Percentiles rank a stretch among this genome's conserved stretches.
These are phyloP conservation scores for Hanleya hanleyi DNA, from an alignment of 2,888 invertebrate genomes.

Conservation along the genomic window DNA sequence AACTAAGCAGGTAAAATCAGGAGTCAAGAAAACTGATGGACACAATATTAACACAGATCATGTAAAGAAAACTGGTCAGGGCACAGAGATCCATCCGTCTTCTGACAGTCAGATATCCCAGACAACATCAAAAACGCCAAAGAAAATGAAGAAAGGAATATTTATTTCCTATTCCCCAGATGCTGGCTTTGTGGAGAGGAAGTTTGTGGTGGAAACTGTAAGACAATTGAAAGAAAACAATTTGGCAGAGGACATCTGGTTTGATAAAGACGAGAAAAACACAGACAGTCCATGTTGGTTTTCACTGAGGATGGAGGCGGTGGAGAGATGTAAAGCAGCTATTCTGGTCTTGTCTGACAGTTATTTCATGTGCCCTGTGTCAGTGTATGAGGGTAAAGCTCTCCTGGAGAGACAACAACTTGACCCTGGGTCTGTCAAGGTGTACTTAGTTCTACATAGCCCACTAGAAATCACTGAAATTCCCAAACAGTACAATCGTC, in stretches of 20 bases:
- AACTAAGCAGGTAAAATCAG: neutral
- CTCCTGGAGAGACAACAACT: constrained; percentile 60
- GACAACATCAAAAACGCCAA: constrained; percentile 34
- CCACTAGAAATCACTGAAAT: constrained; percentile 57
- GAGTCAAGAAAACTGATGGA: neutral
- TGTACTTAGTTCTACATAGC: constrained; percentile 62
- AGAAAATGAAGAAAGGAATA: constrained; percentile 66
- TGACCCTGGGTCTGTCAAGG: constrained; percentile 53
- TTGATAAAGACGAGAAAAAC: constrained; percentile 70
- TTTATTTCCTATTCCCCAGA: constrained; percentile 71
- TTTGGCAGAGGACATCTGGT: constrained; percentile 71
- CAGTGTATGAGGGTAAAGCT: constrained; percentile 68
- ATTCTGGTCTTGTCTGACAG: constrained; percentile 66
- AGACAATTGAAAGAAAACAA: constrained; percentile 70
- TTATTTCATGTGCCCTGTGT: constrained; percentile 68
- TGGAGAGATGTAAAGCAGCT: constrained; percentile 68
- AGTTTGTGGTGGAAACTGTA: constrained; percentile 69
- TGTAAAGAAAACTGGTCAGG: constrained; percentile 5
- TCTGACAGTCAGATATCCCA: neutral
- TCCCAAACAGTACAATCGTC: constrained; percentile 50
- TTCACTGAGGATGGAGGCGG: constrained; percentile 69
- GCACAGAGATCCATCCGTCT: neutral
- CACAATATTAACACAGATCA: neutral
- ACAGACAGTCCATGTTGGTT: constrained; percentile 71
- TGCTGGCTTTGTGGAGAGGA: constrained; percentile 68